Percentiles rank a stretch among this genome's conserved stretches.
Conservation (phyloP, 2,797 vertebrate species). For the Glossophaga mutica region DNA sequence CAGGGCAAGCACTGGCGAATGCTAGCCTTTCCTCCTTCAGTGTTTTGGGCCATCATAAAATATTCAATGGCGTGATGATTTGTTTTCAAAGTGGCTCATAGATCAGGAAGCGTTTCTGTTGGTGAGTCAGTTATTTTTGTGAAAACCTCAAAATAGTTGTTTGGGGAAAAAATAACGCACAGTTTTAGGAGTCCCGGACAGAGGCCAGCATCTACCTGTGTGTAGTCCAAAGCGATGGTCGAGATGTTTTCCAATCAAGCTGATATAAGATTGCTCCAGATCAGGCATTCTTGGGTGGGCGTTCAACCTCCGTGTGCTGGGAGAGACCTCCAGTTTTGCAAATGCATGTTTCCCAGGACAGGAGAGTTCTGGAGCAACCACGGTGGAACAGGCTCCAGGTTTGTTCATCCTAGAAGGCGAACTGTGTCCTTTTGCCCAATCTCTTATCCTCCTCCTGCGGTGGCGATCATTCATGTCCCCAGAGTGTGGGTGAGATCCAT, state of each 20-base stretch:
- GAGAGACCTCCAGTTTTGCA: background rate
- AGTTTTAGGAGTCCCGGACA: background rate
- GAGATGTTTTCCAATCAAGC: conserved; percentile 25
- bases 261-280: background rate
- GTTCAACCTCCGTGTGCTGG: background rate
- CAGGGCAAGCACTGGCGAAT: conserved; percentile 15
- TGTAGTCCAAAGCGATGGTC: background rate
- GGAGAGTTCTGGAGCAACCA: background rate
- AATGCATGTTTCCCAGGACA: background rate
- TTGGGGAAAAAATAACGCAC: background rate
- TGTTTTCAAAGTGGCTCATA: conserved; percentile 68
- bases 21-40: conserved; percentile 19
- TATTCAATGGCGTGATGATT: conserved; percentile 77
- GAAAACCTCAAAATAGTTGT: conserved; percentile 57
- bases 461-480: background rate
- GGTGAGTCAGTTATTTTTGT: conserved; percentile 63
- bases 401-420: background rate
- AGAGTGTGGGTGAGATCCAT: conserved; percentile 25
- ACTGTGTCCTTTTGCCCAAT: background rate
- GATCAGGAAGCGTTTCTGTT: conserved; percentile 70
- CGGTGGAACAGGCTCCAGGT: background rate
- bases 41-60: conserved; percentile 73
- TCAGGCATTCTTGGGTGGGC: background rate
- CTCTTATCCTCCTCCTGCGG: background rate
- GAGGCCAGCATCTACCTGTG: background rate